Base-by-base conservation (phyloP, 2,888 invertebrate species). In the Cheilosia variabilis region DNA sequence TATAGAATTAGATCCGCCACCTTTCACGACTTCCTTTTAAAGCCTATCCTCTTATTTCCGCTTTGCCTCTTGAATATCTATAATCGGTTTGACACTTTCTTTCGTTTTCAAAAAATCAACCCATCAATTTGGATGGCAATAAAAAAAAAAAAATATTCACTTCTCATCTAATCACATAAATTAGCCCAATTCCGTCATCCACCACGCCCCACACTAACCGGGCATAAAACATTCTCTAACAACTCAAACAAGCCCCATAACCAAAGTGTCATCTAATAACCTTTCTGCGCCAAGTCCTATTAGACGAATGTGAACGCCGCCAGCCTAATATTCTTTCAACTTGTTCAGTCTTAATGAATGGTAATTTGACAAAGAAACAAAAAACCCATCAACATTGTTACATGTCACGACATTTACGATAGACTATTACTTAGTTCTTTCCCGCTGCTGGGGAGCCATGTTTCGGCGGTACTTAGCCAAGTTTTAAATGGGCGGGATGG, bases 401-500 rank as follows among this genome's bases (percentile, higher is more conserved):
- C 83, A 66, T 63, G 83, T 78, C 83, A 83, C 83, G 83, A 73
- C 73, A 78, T 78, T 78, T 73, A 83, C 78, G 73, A 78, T 53
- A 34, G 45, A 19, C 77, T 82, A 77, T 72, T 77, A 82, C 71
- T 76, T 72, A 63, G 17, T 47, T 37, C 13, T 41, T 43, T n/a
- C 2, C 4, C 53, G 9, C 31, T 2, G 10, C 13, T 19, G 5
- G 9, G 10, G 19, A 52, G 43, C 22, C 31, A 34, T 65, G 34
- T 57, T 80, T 31, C 19, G 22, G 15, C 27, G 72, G 72, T 55
- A 78, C 47, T 78, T 78, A 69, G 58, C 45, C 62, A 57, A 69
- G 62, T 78, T 83, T 69, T 63, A 52, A 78, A 68, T 37, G 50
- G 62, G 68, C 62, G 68, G 68, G 57, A 78, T 72, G 77, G 72